Base-by-base conservation (phyloP, 2,888 invertebrate genomes). In the Himalopsyche tibetana region DNA sequence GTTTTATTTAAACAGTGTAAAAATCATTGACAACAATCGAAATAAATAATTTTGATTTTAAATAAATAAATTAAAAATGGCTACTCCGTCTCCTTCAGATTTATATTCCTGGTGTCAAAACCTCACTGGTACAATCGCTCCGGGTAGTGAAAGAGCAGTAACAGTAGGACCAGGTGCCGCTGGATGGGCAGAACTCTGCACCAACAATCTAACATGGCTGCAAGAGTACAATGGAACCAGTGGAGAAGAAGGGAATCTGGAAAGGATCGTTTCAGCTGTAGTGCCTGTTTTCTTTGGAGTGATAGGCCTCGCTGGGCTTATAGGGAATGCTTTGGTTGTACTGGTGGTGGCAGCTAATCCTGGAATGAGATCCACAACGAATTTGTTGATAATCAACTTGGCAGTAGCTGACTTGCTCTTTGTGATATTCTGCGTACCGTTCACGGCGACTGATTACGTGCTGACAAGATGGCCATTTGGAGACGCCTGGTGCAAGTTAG, bases 311-410 rank as follows among this genome's bases (percentile, higher is more conserved):
- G 95, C 98, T 56, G 98, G 98, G n/a, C 92, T 98, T 11, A 94
- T 98, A 84, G 98, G 98, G 87, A 98, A 98, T 91, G 95, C 96
- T 0, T 92, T 98, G 87, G 98, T 98, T 38, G 97, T 98, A 45
- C 92, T 98, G 84, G 98, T 98, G 15, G 97, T 98, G 0, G 95
- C 96, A 17, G 96, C 96, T 79, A 97, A 98, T 92, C 96, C 97
- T 89, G 96, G 97, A 90, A 98, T 98, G 98, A 94, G 98, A 89
- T 98, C 97, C 55, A 98, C 98, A 8, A 98, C 98, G 82, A 98
- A 98, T 91, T 94, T 98, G 79, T 94, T 98, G 45, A 98, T 98
- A 89, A 96, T 98, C 88, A 98, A 97, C 91, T 92, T 98, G 88
- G 98, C 98, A 4, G 94, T 98, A 42, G 98, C 98, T 56, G 98